Conservation (phyloP, 2,797 vertebrate genomes). For the Danio albolineatus region DNA sequence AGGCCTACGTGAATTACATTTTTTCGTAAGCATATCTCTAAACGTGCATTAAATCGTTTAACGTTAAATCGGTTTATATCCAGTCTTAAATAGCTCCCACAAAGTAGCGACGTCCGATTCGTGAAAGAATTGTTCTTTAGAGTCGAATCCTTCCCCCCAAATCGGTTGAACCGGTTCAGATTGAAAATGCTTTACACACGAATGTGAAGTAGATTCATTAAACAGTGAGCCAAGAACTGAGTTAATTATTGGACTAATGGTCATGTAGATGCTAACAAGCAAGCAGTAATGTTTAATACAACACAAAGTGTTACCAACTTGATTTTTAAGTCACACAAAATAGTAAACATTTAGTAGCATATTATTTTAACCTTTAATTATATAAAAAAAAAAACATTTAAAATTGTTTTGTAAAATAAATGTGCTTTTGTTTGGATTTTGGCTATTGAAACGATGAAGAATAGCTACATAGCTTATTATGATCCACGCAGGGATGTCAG, state of each 20-base stretch:
- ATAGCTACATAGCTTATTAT: too few species aligned
- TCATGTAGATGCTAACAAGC: not conserved
- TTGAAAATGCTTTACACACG: not conserved
- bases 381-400: not conserved
- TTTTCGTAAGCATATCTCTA: not conserved
- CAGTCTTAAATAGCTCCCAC: not conserved
- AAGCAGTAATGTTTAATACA: not conserved
- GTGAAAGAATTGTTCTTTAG: slow-evolving; percentile 4
- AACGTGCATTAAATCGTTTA: not conserved
- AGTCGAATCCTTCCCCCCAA: not conserved
- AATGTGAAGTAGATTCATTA: not conserved
- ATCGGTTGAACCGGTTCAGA: not conserved
- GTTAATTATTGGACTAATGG: not conserved
- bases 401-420: not conserved
- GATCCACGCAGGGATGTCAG: too few species aligned
- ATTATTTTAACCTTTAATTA: too few species aligned
- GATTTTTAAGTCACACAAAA: not conserved
- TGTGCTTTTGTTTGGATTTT: too few species aligned
- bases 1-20: too few species aligned
- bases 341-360: too few species aligned
- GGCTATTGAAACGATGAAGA: not conserved
- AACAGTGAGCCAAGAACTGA: not conserved
- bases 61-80: not conserved
- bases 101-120: not conserved
- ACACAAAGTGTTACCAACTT: not conserved